Base-by-base conservation (phyloP, 2,888 invertebrate species). In the Drosophila borealis region DNA sequence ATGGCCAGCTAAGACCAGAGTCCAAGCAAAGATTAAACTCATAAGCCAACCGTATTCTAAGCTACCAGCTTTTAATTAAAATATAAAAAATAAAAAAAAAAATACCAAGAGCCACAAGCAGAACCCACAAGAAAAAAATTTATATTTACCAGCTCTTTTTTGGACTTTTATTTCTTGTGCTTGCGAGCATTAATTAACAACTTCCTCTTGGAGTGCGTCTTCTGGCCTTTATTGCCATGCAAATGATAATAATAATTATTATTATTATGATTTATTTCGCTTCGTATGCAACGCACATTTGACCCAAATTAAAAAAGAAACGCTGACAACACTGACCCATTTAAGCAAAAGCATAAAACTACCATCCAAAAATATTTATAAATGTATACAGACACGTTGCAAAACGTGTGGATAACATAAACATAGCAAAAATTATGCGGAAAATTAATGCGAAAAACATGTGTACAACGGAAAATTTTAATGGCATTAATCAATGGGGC, bases 301-400 rank as follows among this genome's bases (percentile, higher is more conserved):
- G 85, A 85, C 89, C 85, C 80, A 87, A 84, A 78, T 89, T 72
- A 54, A 46, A 46, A 42, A 65, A 46, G 60, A 60, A 55, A 45
- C 33, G 61, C 72, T 50, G 78, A 70, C 87, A 73, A 49, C 69
- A 73, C 62, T 86, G 85, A 89, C 89, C 89, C 74, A 89, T 84
- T 88, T 67, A 19, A 11, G 49, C 59, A 51, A 29, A 37, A 25
- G 29, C 56, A 63, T 62, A 44, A 41, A 45, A 53, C 41, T 33
- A 21, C 61, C 55, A 54, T 8, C 29, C 29, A 59, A 57, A 73
- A 34, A 29, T 41, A 8, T 19, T 29, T n/a, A 29, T 50, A 50
- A 34, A 14, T 60, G 48, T 21, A 25, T 36, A 50, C 6, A 37
- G 10, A 37, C 50, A 42, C 14, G 41, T 54, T 11, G 44, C 42